Percentiles rank a stretch among this genome's conserved stretches.
Evolutionary conservation across 2,888 invertebrate species (phyloP).

Genomic region (Lordiphosa fenestrarum): DNA sequence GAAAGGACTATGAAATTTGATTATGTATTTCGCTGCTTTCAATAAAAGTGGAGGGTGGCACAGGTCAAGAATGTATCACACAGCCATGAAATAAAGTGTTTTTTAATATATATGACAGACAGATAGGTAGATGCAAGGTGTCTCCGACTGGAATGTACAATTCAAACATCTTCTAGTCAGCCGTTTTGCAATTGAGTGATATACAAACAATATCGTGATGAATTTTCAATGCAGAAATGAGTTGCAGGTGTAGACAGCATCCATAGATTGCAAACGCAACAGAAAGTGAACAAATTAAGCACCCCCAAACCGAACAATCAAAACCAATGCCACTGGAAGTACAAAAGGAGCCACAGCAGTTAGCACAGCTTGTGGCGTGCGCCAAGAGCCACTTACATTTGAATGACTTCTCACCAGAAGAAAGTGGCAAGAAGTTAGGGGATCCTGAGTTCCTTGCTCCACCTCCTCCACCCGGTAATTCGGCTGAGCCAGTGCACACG

Average conservation of each 20-base stretch:
- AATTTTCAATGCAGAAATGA: too few species aligned
- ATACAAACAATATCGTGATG: too few species aligned
- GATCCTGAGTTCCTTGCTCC: neutral
- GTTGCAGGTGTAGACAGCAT: too few species aligned
- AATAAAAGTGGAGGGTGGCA: constrained; percentile 1
- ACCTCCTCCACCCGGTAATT: neutral
- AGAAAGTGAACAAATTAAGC: too few species aligned
- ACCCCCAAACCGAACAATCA: too few species aligned
- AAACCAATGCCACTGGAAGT: constrained; percentile 1
- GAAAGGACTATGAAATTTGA: constrained; percentile 1
- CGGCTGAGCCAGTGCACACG: neutral
- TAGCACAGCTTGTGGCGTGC: constrained; percentile 1
- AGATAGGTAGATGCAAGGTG: neutral
- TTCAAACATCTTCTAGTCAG: too few species aligned
- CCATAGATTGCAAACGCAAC: too few species aligned
- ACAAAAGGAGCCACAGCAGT: neutral
- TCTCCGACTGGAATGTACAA: constrained; percentile 1
- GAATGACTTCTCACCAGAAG: too few species aligned
- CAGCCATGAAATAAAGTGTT: too few species aligned
- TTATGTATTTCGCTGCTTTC: neutral
- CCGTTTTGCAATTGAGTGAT: too few species aligned
- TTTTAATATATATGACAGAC: constrained; percentile 1
- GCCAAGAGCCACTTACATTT: too few species aligned
- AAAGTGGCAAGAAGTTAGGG: too few species aligned
- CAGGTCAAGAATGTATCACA: constrained; percentile 23